Evolutionary conservation across 1,140 invertebrate genomes (phyloP).

Genomic region (Drosophila auraria): DNA sequence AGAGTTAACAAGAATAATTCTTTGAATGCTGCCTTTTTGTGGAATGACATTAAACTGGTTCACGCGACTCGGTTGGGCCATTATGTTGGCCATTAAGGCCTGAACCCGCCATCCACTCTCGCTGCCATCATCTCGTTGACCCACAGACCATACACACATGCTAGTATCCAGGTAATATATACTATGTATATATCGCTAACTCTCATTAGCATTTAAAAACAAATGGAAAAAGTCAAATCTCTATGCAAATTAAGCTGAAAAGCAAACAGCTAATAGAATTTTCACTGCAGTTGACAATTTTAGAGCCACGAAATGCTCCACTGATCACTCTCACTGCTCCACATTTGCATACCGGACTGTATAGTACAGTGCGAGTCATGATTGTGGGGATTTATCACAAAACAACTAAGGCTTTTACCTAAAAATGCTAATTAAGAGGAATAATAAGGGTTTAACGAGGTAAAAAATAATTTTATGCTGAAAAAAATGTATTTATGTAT

Average conservation of each 20-base stretch:
- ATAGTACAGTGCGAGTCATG: conserved; percentile 12
- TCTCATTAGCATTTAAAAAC: conserved; percentile 46
- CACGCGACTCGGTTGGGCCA: conserved; percentile 32
- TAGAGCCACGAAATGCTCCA: conserved; percentile 4
- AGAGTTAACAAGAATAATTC: conserved; percentile 55
- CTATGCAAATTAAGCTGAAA: conserved; percentile 33
- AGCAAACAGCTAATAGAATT: conserved; percentile 27
- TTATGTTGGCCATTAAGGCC: conserved; percentile 39
- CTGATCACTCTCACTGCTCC: conserved; percentile 42
- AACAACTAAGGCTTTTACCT: too few relatives aligned
- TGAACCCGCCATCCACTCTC: conserved; percentile 43
- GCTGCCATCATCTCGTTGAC: conserved; percentile 30
- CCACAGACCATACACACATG: conserved; percentile 10
- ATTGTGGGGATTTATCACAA: neutral
- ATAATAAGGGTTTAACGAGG: neutral
- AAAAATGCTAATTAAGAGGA: neutral
- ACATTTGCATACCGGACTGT: conserved; percentile 36
- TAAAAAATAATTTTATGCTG: neutral
- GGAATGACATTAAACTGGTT: conserved; percentile 54
- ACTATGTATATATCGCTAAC: conserved; percentile 9
- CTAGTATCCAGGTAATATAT: neutral
- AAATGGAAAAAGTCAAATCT: conserved; percentile 30
- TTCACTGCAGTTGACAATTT: conserved; percentile 34
- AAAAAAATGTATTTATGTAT: neutral
- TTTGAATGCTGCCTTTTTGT: conserved; percentile 35